Evolutionary conservation across 2,113 vertebrate genomes (phyloP).

Genomic region (Ginglymostoma cirratum): DNA sequence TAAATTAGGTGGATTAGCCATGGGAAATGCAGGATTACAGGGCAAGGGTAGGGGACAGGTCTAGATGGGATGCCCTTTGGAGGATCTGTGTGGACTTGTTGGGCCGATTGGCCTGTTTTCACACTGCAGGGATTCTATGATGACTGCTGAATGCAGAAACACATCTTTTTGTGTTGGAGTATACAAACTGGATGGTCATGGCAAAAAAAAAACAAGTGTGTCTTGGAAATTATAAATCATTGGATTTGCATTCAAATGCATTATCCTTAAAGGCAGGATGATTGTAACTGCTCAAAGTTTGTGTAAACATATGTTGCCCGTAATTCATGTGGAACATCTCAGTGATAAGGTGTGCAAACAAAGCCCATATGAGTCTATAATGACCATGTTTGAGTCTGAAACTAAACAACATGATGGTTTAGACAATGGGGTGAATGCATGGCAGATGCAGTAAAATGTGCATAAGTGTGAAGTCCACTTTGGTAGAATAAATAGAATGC

Average conservation of each 20-base stretch:
- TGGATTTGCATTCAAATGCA: background rate
- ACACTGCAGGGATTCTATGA: no score
- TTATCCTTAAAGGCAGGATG: background rate
- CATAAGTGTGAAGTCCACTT: no score
- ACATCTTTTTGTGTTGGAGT: background rate
- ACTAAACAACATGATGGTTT: background rate
- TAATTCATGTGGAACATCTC: background rate
- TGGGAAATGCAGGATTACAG: no score
- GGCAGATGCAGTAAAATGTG: no score
- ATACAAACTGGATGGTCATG: background rate
- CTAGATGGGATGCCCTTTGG: no score
- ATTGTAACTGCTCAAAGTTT: background rate
- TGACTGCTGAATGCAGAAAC: background rate
- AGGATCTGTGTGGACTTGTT: no score
- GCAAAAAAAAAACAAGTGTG: background rate
- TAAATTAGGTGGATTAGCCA: no score
- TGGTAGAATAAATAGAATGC: no score
- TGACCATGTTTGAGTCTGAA: background rate
- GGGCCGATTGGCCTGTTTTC: no score
- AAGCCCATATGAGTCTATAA: background rate
- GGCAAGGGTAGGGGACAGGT: no score
- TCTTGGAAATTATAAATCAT: background rate
- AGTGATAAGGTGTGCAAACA: background rate
- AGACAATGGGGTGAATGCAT: no score
- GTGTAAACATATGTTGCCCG: background rate